Evolutionary conservation across 2,888 invertebrate genomes (phyloP).

Genomic region (Ophion slaviceki): DNA sequence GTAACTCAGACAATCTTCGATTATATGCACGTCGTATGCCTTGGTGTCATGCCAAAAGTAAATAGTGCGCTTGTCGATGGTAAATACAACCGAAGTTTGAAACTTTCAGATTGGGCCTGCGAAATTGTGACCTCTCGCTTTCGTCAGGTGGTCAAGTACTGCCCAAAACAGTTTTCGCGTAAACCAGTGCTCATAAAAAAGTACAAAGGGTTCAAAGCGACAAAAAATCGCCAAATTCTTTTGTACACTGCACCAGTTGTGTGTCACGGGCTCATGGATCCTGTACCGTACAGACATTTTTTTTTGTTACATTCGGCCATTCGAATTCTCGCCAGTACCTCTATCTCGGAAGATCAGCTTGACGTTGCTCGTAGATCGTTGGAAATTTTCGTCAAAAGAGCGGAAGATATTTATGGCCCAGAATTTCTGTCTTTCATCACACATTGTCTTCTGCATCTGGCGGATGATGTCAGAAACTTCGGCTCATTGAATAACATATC

Average conservation of each 20-base stretch:
- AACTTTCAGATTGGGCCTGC: neutral
- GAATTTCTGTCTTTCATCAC: constrained; percentile 44
- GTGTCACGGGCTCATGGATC: too few relatives aligned
- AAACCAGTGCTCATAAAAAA: neutral
- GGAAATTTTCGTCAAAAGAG: neutral
- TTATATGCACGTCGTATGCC: constrained; percentile 43
- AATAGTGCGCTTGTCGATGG: constrained; percentile 4
- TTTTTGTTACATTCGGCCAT: too few relatives aligned
- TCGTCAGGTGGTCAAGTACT: neutral
- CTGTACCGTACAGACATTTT: too few relatives aligned
- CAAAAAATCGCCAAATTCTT: constrained; percentile 64
- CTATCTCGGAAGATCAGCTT: too few relatives aligned
- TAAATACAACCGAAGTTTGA: neutral
- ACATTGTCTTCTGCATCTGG: constrained; percentile 49
- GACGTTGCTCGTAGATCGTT: too few relatives aligned
- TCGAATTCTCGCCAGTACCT: too few relatives aligned
- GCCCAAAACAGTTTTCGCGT: constrained; percentile 43
- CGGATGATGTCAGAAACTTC: constrained; percentile 30
- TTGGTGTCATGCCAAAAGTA: constrained; percentile 33
- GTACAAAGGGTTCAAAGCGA: constrained; percentile 65
- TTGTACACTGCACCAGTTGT: too few relatives aligned
- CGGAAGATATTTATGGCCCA: constrained; percentile 26
- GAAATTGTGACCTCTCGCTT: neutral
- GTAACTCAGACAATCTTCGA: constrained; percentile 18
- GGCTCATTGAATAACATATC: constrained; percentile 40